Conservation (phyloP, 2,797 vertebrate genomes). For the Sebastiscus tertius region DNA sequence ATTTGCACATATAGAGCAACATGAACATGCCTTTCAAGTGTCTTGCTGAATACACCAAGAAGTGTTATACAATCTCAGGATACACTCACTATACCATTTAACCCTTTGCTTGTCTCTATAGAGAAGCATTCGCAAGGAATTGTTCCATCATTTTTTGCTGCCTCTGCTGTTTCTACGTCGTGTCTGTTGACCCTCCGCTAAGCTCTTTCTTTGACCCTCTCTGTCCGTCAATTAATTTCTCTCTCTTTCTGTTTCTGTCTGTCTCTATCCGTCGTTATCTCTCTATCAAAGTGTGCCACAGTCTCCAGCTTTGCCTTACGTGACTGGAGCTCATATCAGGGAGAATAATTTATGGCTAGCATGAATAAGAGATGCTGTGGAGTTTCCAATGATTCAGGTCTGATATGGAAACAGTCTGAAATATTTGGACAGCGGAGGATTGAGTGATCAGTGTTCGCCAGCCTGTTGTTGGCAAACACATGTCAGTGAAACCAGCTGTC, state of each 20-base stretch:
- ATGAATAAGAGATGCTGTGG: conserved; percentile 85
- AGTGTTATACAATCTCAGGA: neutral
- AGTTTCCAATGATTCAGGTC: conserved; percentile 80
- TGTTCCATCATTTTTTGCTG: neutral
- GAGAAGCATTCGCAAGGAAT: neutral
- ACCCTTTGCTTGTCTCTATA: neutral
- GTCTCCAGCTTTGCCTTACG: conserved; percentile 81
- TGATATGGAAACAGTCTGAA: conserved; percentile 83
- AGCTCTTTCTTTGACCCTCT: conserved; percentile 41
- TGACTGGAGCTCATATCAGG: conserved; percentile 86
- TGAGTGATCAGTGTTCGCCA: conserved; percentile 80
- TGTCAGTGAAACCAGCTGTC: conserved; percentile 74
- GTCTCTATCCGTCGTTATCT: conserved; percentile 46
- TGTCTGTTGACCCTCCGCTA: conserved; percentile 16
- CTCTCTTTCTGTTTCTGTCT: conserved; percentile 20
- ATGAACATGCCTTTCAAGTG: neutral
- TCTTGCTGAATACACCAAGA: neutral
- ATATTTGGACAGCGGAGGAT: conserved; percentile 83
- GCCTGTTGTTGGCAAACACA: conserved; percentile 80
- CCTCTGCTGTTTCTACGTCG: neutral
- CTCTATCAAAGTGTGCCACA: conserved; percentile 54
- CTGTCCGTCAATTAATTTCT: conserved; percentile 20
- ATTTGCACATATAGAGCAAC: neutral
- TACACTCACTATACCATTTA: neutral
- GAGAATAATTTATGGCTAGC: conserved; percentile 85